Base-by-base conservation (phyloP, 2,888 invertebrate species). In the Sinohyriopsis cumingii region DNA sequence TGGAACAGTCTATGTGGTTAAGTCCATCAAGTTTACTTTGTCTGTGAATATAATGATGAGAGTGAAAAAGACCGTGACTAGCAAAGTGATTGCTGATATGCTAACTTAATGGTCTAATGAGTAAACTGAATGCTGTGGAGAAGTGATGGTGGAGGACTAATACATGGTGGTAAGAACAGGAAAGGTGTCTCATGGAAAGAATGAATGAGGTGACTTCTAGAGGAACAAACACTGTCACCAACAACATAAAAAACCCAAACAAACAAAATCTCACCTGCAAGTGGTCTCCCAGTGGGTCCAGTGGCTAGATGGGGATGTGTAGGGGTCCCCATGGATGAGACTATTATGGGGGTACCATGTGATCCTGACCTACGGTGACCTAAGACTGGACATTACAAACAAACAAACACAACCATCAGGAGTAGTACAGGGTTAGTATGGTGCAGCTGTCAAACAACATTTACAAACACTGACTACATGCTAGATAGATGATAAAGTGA, bases 311-410 rank as follows among this genome's bases (percentile, higher is more conserved):
- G 45, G 45, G 45, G 45, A 45, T 70, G 67, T 56, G 65, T 20
- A 20, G 71, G 59, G 53, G 69, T 68, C 67, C 78, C 74, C 55
- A 73, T 72, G 24, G 72, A 76, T 28, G 74, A 66, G 55, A 80
- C 75, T 64, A 78, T 77, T 33, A 75, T 72, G 18, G 83, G 77
- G 45, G 82, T 84, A 45, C 86, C 86, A 71, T 86, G 81, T 56
- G 86, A 86, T 69, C 86, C 85, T 63, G 85, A 80, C 71, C 86
- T 79, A 75, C 85, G 84, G 75, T 86, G 86, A 64, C 86, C 86
- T 77, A 81, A 71, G 64, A 76, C 83, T 82, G 81, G 55, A 63
- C 57, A 71, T 63, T 53, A 68, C 57, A 65, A 25, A 59, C 59
- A 61, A 45, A 45, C 45, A 45, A 9, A 61, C 19, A 19, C 33